phyloP scores from a whole-genome alignment of 1,140 invertebrate species.

The Mizuhopecten yessoensis region DNA sequence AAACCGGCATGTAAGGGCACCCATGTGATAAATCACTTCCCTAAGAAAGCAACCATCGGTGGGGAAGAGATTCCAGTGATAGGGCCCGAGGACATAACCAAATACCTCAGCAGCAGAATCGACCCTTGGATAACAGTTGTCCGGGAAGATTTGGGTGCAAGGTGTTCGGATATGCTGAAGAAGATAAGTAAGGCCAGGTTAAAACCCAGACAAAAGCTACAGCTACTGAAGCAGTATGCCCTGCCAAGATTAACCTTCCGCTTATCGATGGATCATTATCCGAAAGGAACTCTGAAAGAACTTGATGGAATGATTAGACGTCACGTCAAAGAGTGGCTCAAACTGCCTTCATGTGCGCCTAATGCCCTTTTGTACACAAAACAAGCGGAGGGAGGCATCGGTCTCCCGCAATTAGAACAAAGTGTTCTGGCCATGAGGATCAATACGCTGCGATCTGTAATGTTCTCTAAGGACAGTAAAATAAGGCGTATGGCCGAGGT shows the following conservation, averaged over 20 bases:
- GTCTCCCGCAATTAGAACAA: slow-evolving; percentile 40
- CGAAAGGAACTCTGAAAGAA: slow-evolving; percentile 40
- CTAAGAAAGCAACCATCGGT: background rate
- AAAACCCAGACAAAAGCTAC: slow-evolving; percentile 45
- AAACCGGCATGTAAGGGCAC: slow-evolving; percentile 41
- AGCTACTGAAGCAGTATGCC: slow-evolving; percentile 39
- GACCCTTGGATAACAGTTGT: slow-evolving; percentile 48
- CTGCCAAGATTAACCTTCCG: slow-evolving; percentile 46
- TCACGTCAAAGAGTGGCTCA: slow-evolving; percentile 39
- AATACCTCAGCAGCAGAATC: slow-evolving; percentile 58
- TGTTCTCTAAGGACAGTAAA: slow-evolving; percentile 41
- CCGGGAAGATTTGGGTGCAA: background rate
- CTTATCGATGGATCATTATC: slow-evolving; percentile 42
- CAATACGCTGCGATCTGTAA: slow-evolving; percentile 41
- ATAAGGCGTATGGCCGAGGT: slow-evolving; percentile 50
- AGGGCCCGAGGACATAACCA: background rate
- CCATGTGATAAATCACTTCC: slow-evolving; percentile 47
- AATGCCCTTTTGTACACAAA: slow-evolving; percentile 42
- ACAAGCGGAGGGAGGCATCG: slow-evolving; percentile 44
- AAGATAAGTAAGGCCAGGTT: background rate
- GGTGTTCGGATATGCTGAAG: background rate
- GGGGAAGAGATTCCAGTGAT: slow-evolving; percentile 47
- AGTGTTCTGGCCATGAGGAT: slow-evolving; percentile 43
- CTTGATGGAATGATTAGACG: slow-evolving; percentile 28
- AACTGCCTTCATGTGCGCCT: slow-evolving; percentile 47